Conservation (phyloP, 92 coral and sea anemone species). For the Zoanthus sociatus region DNA sequence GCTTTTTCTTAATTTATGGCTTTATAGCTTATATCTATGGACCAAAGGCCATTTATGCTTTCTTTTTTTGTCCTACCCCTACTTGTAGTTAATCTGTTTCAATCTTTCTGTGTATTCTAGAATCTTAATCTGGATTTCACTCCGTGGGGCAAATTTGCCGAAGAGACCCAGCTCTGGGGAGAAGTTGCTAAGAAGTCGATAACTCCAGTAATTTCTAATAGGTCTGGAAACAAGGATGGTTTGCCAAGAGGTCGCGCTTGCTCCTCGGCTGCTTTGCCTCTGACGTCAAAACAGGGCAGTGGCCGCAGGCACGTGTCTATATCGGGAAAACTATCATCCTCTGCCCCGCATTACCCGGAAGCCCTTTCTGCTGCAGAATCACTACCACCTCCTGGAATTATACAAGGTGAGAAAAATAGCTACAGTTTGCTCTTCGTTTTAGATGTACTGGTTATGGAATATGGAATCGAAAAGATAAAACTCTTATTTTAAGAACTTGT, state of each 20-base stretch:
- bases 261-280: slow-evolving; percentile 69
- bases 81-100: not conserved
- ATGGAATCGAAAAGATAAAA: too few species aligned
- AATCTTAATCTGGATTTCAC: slow-evolving; percentile 81
- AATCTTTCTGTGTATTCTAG: slow-evolving; percentile 34
- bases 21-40: too few species aligned
- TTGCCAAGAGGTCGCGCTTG: slow-evolving; percentile 76
- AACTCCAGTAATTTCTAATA: slow-evolving; percentile 65
- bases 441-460: not conserved
- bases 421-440: too few species aligned
- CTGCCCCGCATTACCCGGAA: slow-evolving; percentile 74
- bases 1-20: too few species aligned
- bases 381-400: not conserved
- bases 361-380: slow-evolving; percentile 6
- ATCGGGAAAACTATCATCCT: slow-evolving; percentile 71
- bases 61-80: not conserved
- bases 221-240: slow-evolving; percentile 45
- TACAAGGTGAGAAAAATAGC: slow-evolving; percentile 13
- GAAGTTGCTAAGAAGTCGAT: slow-evolving; percentile 79
- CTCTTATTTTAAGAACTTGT: too few species aligned
- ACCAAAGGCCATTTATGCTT: not conserved
- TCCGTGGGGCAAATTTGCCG: slow-evolving; percentile 98
- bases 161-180: slow-evolving; percentile 95
- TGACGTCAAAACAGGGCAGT: slow-evolving; percentile 54
- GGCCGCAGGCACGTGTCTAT: slow-evolving; percentile 65